Evolutionary conservation across 2,888 invertebrate species (phyloP), one percentile per base, ranked within the genome.

Genomic region (Deroplatys truncata): DNA sequence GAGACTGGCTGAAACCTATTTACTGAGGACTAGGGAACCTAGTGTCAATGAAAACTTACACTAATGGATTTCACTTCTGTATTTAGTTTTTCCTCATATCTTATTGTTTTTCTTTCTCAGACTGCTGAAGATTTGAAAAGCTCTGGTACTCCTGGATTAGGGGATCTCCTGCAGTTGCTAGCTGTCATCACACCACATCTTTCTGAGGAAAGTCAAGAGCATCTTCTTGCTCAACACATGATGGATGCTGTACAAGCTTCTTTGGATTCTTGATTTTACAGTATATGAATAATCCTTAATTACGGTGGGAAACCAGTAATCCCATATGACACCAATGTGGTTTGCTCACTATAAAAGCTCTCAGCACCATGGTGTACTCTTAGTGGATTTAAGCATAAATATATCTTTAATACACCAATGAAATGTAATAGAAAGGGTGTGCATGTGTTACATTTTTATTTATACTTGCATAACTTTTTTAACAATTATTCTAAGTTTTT

Each of bases 111-210:
- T 84, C 9, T 35, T 16, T 90, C 88, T n/a, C 84, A 91, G 90
- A 86, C 88, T 15, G 90, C 88, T 25, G 89, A 89, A 28, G 84
- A 29, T 25, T 56, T 91, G 29, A 90, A 91, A 28, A 90, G 89
- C 82, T 72, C n/a, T 82, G 82, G 35, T 13, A 88, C 49, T 25
- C 88, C 90, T 28, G 56, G 29, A 10, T 31, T 93, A 31, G 85
- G 91, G 29, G 93, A 93, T 90, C 93, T 93, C 35, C 92, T 93
- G 7, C 92, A 92, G 35, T 92, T 94, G 72, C 91, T 94, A 31
- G 92, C 92, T 35, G 93, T 93, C 89, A 93, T 93, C 4, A 92
- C 93, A 83, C 93, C 93, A 90, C 92, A 93, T 88, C 92, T 94
- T 72, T 93, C 93, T 13, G 94, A 94, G 91, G 92, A 92, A 10